A percentile compares a stretch with the other conserved stretches of the same genome.
These are phyloP conservation scores for Sipha flava DNA, from an alignment of 1,140 invertebrate genomes.

Conservation along the genomic window DNA sequence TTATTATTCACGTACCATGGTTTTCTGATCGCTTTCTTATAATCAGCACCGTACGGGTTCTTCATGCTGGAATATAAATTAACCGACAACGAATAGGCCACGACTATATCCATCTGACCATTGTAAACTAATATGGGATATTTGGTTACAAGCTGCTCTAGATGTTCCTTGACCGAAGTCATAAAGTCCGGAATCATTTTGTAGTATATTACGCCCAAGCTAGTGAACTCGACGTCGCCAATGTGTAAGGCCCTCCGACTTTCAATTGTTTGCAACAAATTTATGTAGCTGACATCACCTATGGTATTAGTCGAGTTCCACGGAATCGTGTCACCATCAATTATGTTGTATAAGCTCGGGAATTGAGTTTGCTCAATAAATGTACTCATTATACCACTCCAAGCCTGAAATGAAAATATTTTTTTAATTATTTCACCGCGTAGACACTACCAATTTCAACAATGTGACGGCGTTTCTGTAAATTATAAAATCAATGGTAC, in stretches of 20 bases:
- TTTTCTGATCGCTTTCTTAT: conserved; percentile 52
- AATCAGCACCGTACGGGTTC: conserved; percentile 56
- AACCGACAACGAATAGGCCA: conserved; percentile 67
- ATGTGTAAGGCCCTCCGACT: conserved; percentile 70
- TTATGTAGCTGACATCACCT: conserved; percentile 44
- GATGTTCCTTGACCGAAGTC: conserved; percentile 66
- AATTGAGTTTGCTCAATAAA: conserved; percentile 31
- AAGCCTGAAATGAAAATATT: conserved; percentile 28
- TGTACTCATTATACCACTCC: conserved; percentile 33
- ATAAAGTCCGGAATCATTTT: conserved; percentile 69
- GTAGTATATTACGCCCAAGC: conserved; percentile 52
- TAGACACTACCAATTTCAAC: too few species aligned
- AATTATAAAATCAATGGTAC: too few species aligned
- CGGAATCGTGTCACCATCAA: conserved; percentile 1
- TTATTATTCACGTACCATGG: conserved; percentile 23
- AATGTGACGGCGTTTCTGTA: too few species aligned
- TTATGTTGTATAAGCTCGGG: conserved; percentile 29
- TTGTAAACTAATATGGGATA: conserved; percentile 69
- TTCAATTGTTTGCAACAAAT: conserved; percentile 46
- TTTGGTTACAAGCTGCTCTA: conserved; percentile 55
- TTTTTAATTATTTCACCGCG: too few species aligned
- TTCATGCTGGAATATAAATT: conserved; percentile 54
- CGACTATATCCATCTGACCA: conserved; percentile 69
- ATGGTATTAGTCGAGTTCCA: neutral
- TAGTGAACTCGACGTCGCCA: conserved; percentile 54